These are phyloP conservation scores for Eriocheir sinensis DNA, from an alignment of 1,140 invertebrate species.

Conservation along the genomic window DNA sequence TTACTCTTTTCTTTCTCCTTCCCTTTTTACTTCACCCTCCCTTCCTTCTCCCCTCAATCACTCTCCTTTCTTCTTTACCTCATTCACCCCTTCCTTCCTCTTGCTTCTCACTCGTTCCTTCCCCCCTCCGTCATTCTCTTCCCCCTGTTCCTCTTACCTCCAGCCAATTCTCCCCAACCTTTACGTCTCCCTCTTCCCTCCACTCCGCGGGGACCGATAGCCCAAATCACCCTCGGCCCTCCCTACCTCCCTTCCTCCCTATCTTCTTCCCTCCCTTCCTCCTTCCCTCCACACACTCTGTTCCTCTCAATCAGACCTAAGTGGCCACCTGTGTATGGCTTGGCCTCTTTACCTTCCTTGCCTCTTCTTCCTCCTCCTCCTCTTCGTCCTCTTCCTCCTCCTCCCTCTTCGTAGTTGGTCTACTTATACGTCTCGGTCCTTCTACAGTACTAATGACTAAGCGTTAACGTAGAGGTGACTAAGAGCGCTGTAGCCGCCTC, in stretches of 20 bases:
- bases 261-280: background rate
- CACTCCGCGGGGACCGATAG: background rate
- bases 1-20: too few species aligned
- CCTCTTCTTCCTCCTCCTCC: slow-evolving; percentile 38
- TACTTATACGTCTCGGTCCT: background rate
- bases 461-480: too few species aligned
- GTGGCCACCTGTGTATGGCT: background rate
- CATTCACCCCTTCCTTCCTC: background rate
- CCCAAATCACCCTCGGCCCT: background rate
- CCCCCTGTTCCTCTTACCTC: background rate
- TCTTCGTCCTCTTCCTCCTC: too few species aligned
- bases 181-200: background rate
- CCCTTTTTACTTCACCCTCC: too few species aligned
- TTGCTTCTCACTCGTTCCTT: background rate
- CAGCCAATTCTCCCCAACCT: background rate
- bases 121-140: background rate
- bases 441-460: background rate
- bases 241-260: background rate
- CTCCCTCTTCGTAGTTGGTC: background rate
- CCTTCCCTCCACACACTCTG: background rate
- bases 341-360: background rate
- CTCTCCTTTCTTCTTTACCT: background rate
- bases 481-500: too few species aligned
- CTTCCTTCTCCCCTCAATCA: background rate
- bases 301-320: background rate